Evolutionary conservation across 2,797 vertebrate genomes (phyloP).

Genomic region (Acrocephalus scirpaceus): DNA sequence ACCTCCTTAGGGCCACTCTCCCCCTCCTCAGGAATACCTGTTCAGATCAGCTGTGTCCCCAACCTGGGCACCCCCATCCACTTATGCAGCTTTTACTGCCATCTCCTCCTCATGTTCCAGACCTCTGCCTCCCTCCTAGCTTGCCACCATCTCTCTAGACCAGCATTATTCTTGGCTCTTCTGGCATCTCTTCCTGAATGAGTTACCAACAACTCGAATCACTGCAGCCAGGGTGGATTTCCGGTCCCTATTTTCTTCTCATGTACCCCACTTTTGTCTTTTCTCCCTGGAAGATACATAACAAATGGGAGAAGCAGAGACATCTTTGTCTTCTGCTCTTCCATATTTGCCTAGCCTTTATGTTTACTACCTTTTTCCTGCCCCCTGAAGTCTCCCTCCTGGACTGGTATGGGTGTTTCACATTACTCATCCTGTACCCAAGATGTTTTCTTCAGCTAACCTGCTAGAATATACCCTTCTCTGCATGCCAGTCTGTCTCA

Average conservation of each 20-base stretch:
- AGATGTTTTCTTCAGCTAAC: constrained; percentile 18
- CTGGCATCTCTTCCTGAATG: neutral
- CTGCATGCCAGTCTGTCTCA: neutral
- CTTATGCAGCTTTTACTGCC: neutral
- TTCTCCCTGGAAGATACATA: neutral
- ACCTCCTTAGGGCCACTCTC: neutral
- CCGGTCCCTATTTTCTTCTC: neutral
- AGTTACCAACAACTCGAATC: neutral
- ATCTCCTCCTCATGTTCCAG: neutral
- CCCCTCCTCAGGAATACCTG: neutral
- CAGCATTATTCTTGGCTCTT: neutral
- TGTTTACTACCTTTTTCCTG: neutral
- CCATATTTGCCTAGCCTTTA: neutral
- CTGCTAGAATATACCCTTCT: constrained; percentile 12
- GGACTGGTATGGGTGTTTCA: neutral
- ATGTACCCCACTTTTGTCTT: neutral
- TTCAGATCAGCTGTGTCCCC: neutral
- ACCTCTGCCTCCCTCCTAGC: neutral
- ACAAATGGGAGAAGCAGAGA: neutral
- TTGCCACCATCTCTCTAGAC: neutral
- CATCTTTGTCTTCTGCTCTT: neutral
- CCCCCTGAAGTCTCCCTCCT: neutral
- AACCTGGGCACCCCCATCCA: neutral
- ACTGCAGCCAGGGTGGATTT: neutral
- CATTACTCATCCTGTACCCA: neutral